Evolutionary conservation across 2,888 invertebrate genomes (phyloP).

Genomic region (Drosophila tripunctata): DNA sequence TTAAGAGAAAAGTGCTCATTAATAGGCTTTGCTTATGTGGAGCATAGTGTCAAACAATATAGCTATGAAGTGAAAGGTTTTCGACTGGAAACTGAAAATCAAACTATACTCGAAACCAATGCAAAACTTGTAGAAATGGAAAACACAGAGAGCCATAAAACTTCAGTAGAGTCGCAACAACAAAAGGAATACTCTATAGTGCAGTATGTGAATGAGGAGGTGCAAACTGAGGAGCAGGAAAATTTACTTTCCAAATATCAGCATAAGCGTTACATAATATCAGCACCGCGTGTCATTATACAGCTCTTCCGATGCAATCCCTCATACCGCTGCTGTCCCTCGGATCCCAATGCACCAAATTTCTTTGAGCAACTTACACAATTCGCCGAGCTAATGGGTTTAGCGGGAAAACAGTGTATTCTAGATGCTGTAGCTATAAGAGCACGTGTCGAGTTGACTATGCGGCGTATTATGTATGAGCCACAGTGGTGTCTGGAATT

Average conservation of each 20-base stretch:
- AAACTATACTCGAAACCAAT: no score
- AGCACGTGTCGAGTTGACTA: background rate
- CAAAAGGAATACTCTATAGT: background rate
- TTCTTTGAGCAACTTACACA: conserved; percentile 57
- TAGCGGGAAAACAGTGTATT: background rate
- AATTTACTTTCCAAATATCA: background rate
- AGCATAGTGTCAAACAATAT: background rate
- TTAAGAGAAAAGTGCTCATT: background rate
- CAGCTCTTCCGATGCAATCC: conserved; percentile 50
- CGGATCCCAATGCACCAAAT: conserved; percentile 3
- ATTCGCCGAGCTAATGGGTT: conserved; percentile 37
- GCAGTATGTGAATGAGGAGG: background rate
- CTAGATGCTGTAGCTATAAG: background rate
- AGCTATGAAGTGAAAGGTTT: background rate
- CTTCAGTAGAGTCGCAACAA: background rate
- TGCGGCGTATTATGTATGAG: background rate
- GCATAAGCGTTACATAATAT: conserved; percentile 40
- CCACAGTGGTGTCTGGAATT: background rate
- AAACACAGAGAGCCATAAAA: no score
- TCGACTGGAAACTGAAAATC: background rate
- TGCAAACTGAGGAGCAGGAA: background rate
- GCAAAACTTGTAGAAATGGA: no score
- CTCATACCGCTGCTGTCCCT: conserved; percentile 14
- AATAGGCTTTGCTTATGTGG: background rate
- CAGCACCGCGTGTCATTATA: conserved; percentile 39